Evolutionary conservation across 1,140 invertebrate genomes (phyloP), one percentile per base, ranked within the genome.

Genomic region (Rhizoglyphus robini): DNA sequence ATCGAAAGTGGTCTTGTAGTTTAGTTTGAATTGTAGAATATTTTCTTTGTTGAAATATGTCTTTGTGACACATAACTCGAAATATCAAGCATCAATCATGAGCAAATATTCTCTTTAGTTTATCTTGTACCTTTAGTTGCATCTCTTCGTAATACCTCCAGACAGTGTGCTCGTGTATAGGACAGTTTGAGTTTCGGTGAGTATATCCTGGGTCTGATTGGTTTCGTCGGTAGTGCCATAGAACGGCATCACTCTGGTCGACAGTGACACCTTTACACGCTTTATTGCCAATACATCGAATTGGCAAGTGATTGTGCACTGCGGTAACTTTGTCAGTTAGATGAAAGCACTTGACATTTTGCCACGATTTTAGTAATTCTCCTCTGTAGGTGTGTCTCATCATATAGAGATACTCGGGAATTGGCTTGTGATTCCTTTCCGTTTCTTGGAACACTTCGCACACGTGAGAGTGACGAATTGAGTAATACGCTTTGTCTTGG

Each of bases 291-390:
- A n/a, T n/a, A 71, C 90, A 94, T 34, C 87, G 86, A 49, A 94
- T 75, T 13, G 90, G 90, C 72, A 92, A 92, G 75, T 93, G 90
- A 76, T 93, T 94, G 79, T 93, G 90, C 38, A 94, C 79, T 8
- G 88, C 88, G 13, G 92, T 80, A 23, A 90, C 89, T 67, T 86
- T 81, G 69, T 89, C 85, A 5, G 89, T 86, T 76, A 91, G 88
- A 74, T 93, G 90, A 79, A 94, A 93, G 76, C 89, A 91, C 76
- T 94, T 94, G 36, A 92, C 86, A 75, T 91, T 93, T 74, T 89
- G 86, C 69, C 89, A 88, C 1, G 88, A 88, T 75, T 90, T 90
- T 1, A 89, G 92, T 75, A 89, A 91, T 72, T 84, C 84, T 54
- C 87, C 85, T 5, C 89, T 81, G 72, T 90, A 90, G 4, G 93